phyloP scores from a whole-genome alignment of 2,113 vertebrate species.

The Zosterops pallidus region DNA sequence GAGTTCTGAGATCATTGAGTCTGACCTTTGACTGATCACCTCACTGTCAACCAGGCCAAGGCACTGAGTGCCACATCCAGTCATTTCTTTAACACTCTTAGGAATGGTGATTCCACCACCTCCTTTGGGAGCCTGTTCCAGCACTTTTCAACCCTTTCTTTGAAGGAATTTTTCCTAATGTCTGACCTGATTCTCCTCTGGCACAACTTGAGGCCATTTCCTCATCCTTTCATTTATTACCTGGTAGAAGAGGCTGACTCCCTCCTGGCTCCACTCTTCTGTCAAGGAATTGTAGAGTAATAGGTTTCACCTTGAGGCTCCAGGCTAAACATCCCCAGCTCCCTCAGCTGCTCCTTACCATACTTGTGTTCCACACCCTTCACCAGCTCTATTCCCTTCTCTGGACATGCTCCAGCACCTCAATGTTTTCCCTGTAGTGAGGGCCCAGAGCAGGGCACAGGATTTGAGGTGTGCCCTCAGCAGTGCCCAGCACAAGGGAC shows the following conservation, averaged over 20 bases:
- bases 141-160: neutral
- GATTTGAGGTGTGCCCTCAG: rapidly evolving
- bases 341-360: neutral
- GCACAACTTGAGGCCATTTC: neutral
- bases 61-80: neutral
- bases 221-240: neutral
- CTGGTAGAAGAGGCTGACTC: neutral
- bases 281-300: neutral
- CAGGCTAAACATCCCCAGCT: neutral
- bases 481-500: neutral
- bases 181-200: neutral
- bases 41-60: neutral
- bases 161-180: neutral
- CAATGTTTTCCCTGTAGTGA: rapidly evolving
- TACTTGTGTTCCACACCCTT: neutral
- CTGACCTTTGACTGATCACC: neutral
- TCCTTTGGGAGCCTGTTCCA: neutral
- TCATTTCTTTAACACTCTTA: neutral
- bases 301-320: neutral
- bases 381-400: neutral
- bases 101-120: neutral
- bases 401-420: rapidly evolving
- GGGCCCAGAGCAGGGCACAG: rapidly evolving
- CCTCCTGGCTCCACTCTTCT: neutral
- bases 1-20: too few relatives aligned